Conservation (phyloP, 2,797 vertebrate species). For the Hirundo rustica region DNA sequence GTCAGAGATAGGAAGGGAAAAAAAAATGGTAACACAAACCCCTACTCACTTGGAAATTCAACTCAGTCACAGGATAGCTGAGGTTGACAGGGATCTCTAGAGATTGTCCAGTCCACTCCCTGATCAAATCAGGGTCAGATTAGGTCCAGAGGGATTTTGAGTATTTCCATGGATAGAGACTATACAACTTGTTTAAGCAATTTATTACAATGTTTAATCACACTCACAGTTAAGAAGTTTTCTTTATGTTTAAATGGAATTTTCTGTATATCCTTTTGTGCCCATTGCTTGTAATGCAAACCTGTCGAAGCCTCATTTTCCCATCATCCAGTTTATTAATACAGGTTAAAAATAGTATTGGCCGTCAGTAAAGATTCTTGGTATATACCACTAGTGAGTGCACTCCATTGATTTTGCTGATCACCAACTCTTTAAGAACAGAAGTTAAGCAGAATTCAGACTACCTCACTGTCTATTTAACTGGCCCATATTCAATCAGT, state of each 20-base stretch:
- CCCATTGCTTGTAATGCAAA: not conserved
- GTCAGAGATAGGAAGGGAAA: not conserved
- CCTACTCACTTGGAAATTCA: not conserved
- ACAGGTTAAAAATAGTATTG: not conserved
- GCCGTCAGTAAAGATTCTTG: not conserved
- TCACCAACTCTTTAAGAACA: not conserved
- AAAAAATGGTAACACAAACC: not conserved
- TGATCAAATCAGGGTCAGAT: not conserved
- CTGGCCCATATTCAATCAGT: not conserved
- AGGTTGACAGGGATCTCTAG: not conserved
- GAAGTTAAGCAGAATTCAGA: not conserved
- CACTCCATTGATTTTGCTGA: not conserved
- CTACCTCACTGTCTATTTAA: not conserved
- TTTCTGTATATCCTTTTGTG: not conserved
- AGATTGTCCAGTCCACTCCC: not conserved
- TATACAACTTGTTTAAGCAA: accelerated
- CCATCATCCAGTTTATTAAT: not conserved
- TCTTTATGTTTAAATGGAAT: not conserved
- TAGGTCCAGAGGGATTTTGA: not conserved
- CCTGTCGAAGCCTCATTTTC: not conserved
- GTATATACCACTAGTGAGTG: not conserved
- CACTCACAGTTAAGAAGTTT: not conserved
- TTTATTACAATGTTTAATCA: not conserved
- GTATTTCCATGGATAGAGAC: not conserved
- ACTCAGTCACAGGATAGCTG: not conserved